Conservation (phyloP, 2,113 vertebrate genomes). For the Gambusia holbrooki region DNA sequence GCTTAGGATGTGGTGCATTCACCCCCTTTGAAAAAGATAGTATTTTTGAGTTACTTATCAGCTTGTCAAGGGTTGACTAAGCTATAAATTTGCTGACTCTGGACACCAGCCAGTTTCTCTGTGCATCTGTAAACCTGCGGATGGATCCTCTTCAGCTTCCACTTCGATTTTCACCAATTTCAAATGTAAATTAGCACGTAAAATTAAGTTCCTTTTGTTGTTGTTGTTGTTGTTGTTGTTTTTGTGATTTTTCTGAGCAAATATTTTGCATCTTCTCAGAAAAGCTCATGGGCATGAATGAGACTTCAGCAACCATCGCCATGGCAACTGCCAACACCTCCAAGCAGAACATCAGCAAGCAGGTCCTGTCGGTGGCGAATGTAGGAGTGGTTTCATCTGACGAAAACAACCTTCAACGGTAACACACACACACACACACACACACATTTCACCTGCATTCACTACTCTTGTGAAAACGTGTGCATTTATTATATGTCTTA, state of each 20-base stretch:
- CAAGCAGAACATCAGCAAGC: constrained; percentile 81
- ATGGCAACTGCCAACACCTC: constrained; percentile 83
- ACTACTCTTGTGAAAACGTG: neutral
- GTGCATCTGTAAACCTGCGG: neutral
- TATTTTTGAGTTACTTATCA: neutral
- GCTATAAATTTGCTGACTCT: neutral
- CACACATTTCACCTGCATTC: neutral
- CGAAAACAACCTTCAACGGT: constrained; percentile 88
- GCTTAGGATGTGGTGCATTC: neutral
- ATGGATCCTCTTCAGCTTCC: neutral
- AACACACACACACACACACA: constrained; percentile 9
- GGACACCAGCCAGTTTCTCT: neutral
- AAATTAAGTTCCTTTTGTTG: neutral
- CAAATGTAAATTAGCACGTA: no score
- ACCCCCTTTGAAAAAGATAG: neutral
- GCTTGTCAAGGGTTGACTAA: neutral
- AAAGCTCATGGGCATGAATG: constrained; percentile 94
- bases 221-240: neutral
- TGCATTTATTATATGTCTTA: neutral
- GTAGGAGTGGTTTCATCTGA: constrained; percentile 86
- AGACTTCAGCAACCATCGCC: constrained; percentile 84
- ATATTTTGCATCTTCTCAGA: constrained; percentile 78
- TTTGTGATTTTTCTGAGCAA: neutral
- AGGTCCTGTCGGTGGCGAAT: constrained; percentile 87
- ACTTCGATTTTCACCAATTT: no score